Evolutionary conservation across 2,888 invertebrate species (phyloP).

Genomic region (Agriotes lineatus): DNA sequence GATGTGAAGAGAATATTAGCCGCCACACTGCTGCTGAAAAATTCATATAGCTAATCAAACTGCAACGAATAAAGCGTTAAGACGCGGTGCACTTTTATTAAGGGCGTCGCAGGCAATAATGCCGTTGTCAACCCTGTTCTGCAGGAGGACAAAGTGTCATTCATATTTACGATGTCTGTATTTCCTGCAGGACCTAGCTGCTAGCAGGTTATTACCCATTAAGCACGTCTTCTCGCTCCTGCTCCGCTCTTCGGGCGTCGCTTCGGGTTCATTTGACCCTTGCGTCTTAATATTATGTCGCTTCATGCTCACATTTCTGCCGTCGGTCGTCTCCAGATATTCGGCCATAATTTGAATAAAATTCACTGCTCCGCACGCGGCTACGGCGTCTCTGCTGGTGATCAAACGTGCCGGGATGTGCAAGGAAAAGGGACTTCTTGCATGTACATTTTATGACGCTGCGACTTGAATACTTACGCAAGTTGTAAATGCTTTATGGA

Average conservation of each 20-base stretch:
- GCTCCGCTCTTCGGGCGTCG: neutral
- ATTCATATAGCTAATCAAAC: constrained; percentile 17
- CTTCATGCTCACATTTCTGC: constrained; percentile 5
- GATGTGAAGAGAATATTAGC: neutral
- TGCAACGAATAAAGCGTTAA: constrained; percentile 5
- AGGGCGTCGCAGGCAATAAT: constrained; percentile 8
- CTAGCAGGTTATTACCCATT: constrained; percentile 21
- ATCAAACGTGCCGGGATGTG: neutral
- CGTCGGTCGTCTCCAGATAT: neutral
- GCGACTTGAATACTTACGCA: neutral
- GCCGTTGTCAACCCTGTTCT: constrained; percentile 6
- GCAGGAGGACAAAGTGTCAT: constrained; percentile 17
- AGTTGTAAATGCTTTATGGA: neutral
- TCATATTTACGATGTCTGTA: constrained; percentile 18
- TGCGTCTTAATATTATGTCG: constrained; percentile 16
- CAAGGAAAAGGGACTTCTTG: neutral
- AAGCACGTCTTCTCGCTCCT: constrained; percentile 15
- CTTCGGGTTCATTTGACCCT: constrained; percentile 16
- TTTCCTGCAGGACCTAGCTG: neutral
- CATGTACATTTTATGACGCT: neutral
- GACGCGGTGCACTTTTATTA: constrained; percentile 10
- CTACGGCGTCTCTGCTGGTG: neutral
- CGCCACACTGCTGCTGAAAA: neutral
- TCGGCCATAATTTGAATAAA: constrained; percentile 13
- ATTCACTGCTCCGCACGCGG: neutral